phyloP scores from a whole-genome alignment of 2,113 vertebrate species.

The Erythrocercus mccallii region DNA sequence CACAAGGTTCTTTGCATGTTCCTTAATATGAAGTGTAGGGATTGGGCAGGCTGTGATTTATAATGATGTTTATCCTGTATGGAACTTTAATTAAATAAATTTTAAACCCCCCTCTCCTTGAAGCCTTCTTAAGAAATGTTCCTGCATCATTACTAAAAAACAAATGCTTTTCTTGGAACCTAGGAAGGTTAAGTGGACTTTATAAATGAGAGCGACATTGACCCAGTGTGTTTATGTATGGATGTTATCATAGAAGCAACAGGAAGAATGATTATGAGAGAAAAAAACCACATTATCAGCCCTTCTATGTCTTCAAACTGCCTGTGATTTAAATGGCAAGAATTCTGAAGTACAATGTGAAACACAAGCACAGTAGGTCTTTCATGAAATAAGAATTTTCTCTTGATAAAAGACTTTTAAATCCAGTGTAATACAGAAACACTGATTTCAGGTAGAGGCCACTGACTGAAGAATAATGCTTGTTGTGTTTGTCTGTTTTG shows the following conservation, averaged over 20 bases:
- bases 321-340: neutral
- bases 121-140: neutral
- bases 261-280: neutral
- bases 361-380: neutral
- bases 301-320: neutral
- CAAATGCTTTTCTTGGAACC: neutral
- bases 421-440: neutral
- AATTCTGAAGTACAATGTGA: neutral
- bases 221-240: neutral
- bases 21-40: neutral
- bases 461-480: neutral
- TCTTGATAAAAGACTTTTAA: constrained; percentile 15
- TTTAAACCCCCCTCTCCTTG: neutral
- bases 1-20: neutral
- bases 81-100: neutral
- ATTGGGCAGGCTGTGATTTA: neutral
- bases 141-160: neutral
- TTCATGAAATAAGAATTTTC: constrained; percentile 8
- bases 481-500: constrained; percentile 24
- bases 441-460: neutral
- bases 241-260: neutral
- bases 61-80: neutral
- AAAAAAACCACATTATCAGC: neutral
- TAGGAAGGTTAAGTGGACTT: neutral
- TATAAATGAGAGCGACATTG: neutral